phyloP scores from a whole-genome alignment of 2,113 vertebrate species.

The Python bivittatus region DNA sequence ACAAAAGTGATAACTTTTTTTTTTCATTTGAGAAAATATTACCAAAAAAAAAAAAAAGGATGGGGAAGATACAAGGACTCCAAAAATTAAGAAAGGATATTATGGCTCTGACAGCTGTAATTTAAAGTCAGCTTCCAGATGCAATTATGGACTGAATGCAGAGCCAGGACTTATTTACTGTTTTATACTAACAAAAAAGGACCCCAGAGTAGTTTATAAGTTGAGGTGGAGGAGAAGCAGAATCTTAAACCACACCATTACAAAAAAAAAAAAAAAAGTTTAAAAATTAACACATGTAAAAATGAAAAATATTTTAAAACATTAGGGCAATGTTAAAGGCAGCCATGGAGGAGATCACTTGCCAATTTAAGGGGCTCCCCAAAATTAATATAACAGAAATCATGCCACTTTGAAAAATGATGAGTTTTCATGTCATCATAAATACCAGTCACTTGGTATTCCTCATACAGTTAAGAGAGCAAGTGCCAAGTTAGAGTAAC shows the following conservation, averaged over 20 bases:
- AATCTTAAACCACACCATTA: background rate
- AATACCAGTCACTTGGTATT: background rate
- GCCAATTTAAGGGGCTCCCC: background rate
- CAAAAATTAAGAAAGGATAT: background rate
- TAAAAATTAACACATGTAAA: background rate
- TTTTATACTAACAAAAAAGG: background rate
- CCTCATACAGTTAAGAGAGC: background rate
- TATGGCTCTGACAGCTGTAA: background rate
- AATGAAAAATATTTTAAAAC: background rate
- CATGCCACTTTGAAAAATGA: background rate
- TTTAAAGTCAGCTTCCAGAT: too few species aligned
- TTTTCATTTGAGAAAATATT: background rate
- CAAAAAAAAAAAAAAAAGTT: background rate
- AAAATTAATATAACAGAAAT: background rate
- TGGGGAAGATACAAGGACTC: background rate
- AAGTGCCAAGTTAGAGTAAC: background rate
- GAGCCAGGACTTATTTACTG: background rate
- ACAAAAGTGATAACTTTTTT: background rate
- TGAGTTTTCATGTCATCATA: background rate
- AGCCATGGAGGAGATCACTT: background rate
- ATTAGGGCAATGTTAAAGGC: background rate
- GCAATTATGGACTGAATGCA: background rate
- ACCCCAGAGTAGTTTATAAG: background rate
- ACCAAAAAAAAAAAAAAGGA: background rate
- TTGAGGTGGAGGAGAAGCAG: background rate